Evolutionary conservation across 2,888 invertebrate genomes (phyloP).

Genomic region (Acleris emargana): DNA sequence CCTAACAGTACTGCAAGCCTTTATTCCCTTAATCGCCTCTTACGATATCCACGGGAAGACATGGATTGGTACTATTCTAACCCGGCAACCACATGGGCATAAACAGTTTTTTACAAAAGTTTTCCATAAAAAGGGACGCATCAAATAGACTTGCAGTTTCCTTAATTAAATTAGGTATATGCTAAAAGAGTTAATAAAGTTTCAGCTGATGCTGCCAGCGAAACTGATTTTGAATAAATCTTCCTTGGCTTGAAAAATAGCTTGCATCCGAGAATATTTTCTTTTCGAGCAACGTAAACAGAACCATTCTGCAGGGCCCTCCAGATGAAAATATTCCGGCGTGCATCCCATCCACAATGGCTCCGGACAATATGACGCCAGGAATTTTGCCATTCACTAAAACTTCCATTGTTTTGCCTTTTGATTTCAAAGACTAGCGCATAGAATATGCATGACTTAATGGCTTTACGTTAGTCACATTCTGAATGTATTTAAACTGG

Average conservation of each 20-base stretch:
- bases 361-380: conserved; percentile 40
- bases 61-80: too few relatives aligned
- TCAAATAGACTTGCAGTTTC: too few relatives aligned
- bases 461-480: conserved; percentile 11
- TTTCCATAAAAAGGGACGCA: too few relatives aligned
- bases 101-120: too few relatives aligned
- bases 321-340: conserved; percentile 42
- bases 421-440: conserved; percentile 29
- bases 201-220: background rate
- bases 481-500: conserved; percentile 14
- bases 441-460: conserved; percentile 32
- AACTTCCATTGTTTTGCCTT: conserved; percentile 43
- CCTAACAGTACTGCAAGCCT: too few relatives aligned
- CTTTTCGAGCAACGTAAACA: conserved; percentile 40
- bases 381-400: conserved; percentile 39
- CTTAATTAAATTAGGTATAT: too few relatives aligned
- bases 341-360: conserved; percentile 31
- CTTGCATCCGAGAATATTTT: conserved; percentile 38
- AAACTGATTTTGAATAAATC: conserved; percentile 3
- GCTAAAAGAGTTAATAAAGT: too few relatives aligned
- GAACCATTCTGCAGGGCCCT: conserved; percentile 37
- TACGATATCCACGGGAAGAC: too few relatives aligned
- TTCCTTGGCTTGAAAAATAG: conserved; percentile 17
- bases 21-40: too few relatives aligned
- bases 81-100: too few relatives aligned